Evolutionary conservation across 2,888 invertebrate genomes (phyloP), one percentile per base, ranked within the genome.

Genomic region (Parelbella ahira): DNA sequence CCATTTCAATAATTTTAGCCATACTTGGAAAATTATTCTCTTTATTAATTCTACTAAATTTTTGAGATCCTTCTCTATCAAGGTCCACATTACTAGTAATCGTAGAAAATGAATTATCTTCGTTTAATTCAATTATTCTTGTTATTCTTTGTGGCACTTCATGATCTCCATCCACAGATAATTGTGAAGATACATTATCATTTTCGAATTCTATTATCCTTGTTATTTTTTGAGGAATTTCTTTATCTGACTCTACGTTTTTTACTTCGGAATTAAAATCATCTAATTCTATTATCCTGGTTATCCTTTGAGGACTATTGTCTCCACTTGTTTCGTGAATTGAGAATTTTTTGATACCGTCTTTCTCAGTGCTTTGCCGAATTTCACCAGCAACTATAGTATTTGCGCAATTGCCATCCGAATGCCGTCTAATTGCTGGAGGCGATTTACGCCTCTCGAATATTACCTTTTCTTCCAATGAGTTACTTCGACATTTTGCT

Each of bases 1-100:
- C 87, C 78, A 86, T 83, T 72, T 87, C 87, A 60, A 87, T 87
- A 51, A 87, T 87, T 74, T 72, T 82, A 21, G 87, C 71, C 84
- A 87, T 86, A 53, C 86, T 84, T 21, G 80, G 80, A 61, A 84
- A 84, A 54, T 56, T 67, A 51, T 68, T 73, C 54, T 86, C 80
- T 63, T 86, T 86, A 57, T 73, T 72, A 66, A 81, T 75, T 62
- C 76, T 73, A 58, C 68, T 68, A 54, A 80, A 61, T 63, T 75
- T 78, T 54, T 77, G 77, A 37, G 66, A 61, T 48, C 61, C 61
- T 52, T 83, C 82, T 54, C 66, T 75, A 32, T 78, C 74, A 36
- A 52, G 48, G 44, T 81, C 81, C 38, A 63, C 62, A 49, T 65
- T 74, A 34, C 68, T 76, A 34, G 73, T 74, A 30, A 72, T 62